Evolutionary conservation across 2,113 vertebrate genomes (phyloP), one percentile per base, ranked within the genome.

Genomic region (Chitala chitala): DNA sequence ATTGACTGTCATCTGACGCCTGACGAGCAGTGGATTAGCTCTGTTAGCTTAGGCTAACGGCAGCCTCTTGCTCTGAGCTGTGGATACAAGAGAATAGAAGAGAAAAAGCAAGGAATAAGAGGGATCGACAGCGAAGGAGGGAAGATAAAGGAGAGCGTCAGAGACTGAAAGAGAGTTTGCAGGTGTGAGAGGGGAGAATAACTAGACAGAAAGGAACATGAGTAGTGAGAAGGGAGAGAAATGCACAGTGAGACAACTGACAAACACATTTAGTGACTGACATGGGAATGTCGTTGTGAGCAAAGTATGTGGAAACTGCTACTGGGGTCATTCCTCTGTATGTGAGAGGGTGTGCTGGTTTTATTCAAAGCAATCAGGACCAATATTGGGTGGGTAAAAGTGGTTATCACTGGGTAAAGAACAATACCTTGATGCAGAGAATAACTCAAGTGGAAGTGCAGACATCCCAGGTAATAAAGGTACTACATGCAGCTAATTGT

Each of bases 1-100:
- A 81, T 76, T 76, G 78, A 82, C 76, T 65, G 75, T 71, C 48
- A 76, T 77, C 76, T 26, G 55, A 46, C 66, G 65, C 72, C 51
- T 22, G 36, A 31, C 22, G 74, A 78, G 78, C 68, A 83, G 76
- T 84, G 82, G 77, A 84, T 82, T 81, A 81, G 63, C 72, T 71
- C 75, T 76, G 50, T 74, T 77, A 80, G 76, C 42, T 68, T 61
- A 53, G 71, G 48, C 31, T 63, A 68, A 66, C 54, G 24, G 38
- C 72, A 50, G 42, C 3, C 40, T 73, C 53, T 58, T 24, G 13
- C 69, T 44, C 56, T n/a, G 70, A 33, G 72, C 5, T 2, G 46
- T 17, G 15, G 51, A 22, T 12, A 26, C 54, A 24, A 61, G 8
- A 6, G 50, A 12, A 17, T 61, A 38, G 33, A 40, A 53, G 17